phyloP scores from a whole-genome alignment of 2,797 vertebrate species.

The Synaphobranchus kaupii region DNA sequence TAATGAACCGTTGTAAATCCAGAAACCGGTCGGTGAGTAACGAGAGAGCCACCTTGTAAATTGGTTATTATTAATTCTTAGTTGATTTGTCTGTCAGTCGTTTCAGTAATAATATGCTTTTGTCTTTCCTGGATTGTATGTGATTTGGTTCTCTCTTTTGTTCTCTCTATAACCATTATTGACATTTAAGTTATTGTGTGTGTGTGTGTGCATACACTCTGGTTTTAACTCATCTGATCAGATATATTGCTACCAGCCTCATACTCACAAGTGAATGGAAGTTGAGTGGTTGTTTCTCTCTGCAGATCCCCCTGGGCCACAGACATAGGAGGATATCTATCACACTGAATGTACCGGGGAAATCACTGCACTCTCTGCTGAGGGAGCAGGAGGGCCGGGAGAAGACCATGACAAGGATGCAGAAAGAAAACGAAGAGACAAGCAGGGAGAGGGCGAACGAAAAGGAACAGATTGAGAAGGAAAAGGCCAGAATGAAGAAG shows the following conservation, averaged over 20 bases:
- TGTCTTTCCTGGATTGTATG: too few relatives aligned
- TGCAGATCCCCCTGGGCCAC: background rate
- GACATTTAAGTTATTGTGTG: background rate
- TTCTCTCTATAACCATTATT: background rate
- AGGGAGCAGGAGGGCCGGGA: background rate
- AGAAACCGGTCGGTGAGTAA: background rate
- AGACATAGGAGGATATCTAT: conserved; percentile 1
- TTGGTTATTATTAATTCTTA: too few relatives aligned
- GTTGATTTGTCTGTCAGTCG: too few relatives aligned
- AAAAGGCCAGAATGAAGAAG: background rate
- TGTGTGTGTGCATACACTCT: background rate
- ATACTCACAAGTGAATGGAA: background rate
- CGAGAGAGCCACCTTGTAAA: too few relatives aligned
- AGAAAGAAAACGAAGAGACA: background rate
- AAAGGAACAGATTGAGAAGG: background rate
- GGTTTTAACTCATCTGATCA: background rate
- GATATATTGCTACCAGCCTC: too few relatives aligned
- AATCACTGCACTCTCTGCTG: background rate
- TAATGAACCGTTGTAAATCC: background rate
- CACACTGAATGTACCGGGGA: background rate
- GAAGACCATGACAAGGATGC: background rate
- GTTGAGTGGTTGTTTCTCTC: background rate
- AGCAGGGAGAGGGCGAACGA: background rate
- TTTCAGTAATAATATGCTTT: background rate
- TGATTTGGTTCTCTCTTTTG: too few relatives aligned